A percentile compares a stretch with the other conserved stretches of the same genome.
These are phyloP conservation scores for Mythimna pallens DNA, from an alignment of 2,888 invertebrate species.

Conservation along the genomic window DNA sequence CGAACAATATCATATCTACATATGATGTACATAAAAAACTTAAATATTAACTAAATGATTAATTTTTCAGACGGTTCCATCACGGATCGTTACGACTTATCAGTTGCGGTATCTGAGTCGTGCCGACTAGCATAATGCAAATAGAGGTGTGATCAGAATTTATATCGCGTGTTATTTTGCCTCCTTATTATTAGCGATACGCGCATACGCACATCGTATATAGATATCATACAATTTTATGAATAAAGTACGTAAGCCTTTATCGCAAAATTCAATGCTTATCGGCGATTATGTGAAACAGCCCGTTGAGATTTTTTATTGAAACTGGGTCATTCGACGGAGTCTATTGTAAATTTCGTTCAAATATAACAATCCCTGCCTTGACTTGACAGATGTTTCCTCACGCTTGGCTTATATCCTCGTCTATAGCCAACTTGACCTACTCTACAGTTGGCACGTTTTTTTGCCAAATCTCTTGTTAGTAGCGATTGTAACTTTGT, in stretches of 20 bases:
- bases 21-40: too few relatives aligned
- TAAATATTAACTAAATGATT: background rate
- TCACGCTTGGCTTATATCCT: slow-evolving; percentile 19
- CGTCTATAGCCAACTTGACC: slow-evolving; percentile 48
- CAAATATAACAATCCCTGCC: slow-evolving; percentile 16
- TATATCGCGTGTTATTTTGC: slow-evolving; percentile 46
- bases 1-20: too few relatives aligned
- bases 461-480: slow-evolving; percentile 18
- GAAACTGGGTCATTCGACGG: slow-evolving; percentile 39
- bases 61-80: background rate
- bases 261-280: slow-evolving; percentile 35
- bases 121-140: slow-evolving; percentile 63
- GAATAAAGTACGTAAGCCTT: slow-evolving; percentile 23
- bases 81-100: slow-evolving; percentile 51
- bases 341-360: slow-evolving; percentile 12
- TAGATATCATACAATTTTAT: background rate
- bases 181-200: slow-evolving; percentile 30
- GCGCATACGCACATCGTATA: slow-evolving; percentile 9
- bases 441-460: slow-evolving; percentile 25
- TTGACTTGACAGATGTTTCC: slow-evolving; percentile 45
- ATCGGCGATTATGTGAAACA: slow-evolving; percentile 29
- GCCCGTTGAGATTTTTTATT: slow-evolving; percentile 32
- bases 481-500: background rate
- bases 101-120: slow-evolving; percentile 65
- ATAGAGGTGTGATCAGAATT: slow-evolving; percentile 72